Evolutionary conservation across 2,888 invertebrate genomes (phyloP).

Genomic region (Coremacera marginata): DNA sequence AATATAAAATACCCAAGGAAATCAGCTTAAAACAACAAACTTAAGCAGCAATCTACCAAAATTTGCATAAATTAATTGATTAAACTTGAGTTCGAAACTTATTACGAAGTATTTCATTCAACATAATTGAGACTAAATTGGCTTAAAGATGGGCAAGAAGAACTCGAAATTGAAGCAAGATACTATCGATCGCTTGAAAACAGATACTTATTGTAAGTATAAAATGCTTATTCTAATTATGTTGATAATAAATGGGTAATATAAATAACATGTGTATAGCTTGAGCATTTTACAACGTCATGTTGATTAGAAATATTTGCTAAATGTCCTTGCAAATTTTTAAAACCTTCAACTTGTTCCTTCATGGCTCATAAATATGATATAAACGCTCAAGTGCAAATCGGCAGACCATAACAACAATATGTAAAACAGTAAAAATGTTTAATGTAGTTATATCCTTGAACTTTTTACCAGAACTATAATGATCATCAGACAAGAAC

Average conservation of each 20-base stretch:
- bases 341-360: neutral
- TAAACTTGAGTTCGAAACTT: too few species aligned
- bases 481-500: too few species aligned
- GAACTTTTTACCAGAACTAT: neutral
- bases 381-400: neutral
- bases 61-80: too few species aligned
- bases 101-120: too few species aligned
- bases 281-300: neutral
- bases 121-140: neutral
- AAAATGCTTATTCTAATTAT: neutral
- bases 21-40: too few species aligned
- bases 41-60: too few species aligned
- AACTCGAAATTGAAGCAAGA: conserved; percentile 96
- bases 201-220: conserved; percentile 93
- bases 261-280: neutral
- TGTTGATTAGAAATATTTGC: neutral
- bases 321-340: neutral
- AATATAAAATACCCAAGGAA: too few species aligned
- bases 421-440: neutral
- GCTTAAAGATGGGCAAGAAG: conserved; percentile 90
- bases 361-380: too few species aligned
- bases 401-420: neutral
- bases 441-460: neutral
- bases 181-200: conserved; percentile 91
- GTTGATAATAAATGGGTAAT: neutral